These are phyloP conservation scores for Metalampra italica DNA, from an alignment of 2,888 invertebrate species.

Conservation along the genomic window DNA sequence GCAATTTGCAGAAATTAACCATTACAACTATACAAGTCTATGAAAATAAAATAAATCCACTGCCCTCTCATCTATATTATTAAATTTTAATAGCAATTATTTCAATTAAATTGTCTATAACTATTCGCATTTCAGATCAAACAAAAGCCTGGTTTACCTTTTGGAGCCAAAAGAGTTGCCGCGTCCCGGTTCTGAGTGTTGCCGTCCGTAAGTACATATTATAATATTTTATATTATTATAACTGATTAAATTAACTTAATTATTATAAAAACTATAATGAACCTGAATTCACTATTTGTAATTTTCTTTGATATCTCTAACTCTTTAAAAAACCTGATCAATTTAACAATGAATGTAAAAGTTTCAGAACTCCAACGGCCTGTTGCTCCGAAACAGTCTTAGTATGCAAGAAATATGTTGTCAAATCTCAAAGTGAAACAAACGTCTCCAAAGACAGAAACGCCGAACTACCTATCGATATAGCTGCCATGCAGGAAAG, in stretches of 20 bases:
- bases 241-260: no score
- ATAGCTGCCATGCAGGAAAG: not conserved
- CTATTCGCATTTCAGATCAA: constrained; percentile 21
- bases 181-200: constrained; percentile 41
- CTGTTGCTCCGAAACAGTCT: constrained; percentile 20
- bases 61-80: no score
- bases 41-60: no score
- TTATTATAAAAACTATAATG: no score
- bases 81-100: no score
- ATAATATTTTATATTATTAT: no score
- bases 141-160: constrained; percentile 46
- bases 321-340: not conserved
- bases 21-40: no score
- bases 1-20: no score
- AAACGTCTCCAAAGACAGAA: constrained; percentile 6
- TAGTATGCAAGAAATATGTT: constrained; percentile 16
- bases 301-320: no score
- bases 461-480: not conserved
- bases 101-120: no score
- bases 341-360: constrained; percentile 1
- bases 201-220: constrained; percentile 32
- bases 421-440: constrained; percentile 13
- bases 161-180: constrained; percentile 47
- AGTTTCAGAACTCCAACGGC: constrained; percentile 14
- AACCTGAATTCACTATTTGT: no score